Evolutionary conservation across 2,888 invertebrate species (phyloP), one percentile per base, ranked within the genome.

Genomic region (Thereva nobilitata): DNA sequence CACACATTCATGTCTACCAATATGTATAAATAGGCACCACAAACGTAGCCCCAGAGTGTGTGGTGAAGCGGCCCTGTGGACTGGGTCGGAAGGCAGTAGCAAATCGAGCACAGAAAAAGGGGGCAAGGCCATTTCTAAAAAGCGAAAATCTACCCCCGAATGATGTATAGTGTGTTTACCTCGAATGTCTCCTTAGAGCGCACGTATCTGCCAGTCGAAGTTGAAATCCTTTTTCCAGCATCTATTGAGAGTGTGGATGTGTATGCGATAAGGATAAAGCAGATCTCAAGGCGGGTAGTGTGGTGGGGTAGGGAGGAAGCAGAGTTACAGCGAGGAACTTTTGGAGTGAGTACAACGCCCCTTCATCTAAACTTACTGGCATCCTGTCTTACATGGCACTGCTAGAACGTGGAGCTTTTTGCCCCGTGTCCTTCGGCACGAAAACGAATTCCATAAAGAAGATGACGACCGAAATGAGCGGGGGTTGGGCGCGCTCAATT

Each of bases 121-220:
- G 64, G 53, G 44, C 64, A 64, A 64, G 64, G 64, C 64, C 64
- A 50, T 10, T 37, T 53, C 64, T 64, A 61, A 61, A 61, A 61
- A 61, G 59, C 61, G 61, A 61, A 61, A 61, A 50, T 61, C 49
- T 50, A 50, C 50, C 50, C 23, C 50, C 12, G 50, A 45, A 50
- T 61, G 61, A 61, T 61, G 50, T 61, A 61, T 61, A 61, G 61
- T 61, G 50, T 61, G 61, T 61, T 61, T 61, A 61, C 61, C 61
- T 61, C 61, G 50, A 61, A 61, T 50, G 61, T 61, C 61, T 61
- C 50, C 61, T 42, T 37, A 10, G 23, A 53, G 52, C 59, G 49
- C 59, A 50, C 50, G 50, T 50, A 40, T 49, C 40, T 61, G 61
- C 40, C 41, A 50, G 49, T 34, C 50, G 42, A 38, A 57, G 56